Evolutionary conservation across 2,888 invertebrate genomes (phyloP).

Genomic region (Abscondita cerata): DNA sequence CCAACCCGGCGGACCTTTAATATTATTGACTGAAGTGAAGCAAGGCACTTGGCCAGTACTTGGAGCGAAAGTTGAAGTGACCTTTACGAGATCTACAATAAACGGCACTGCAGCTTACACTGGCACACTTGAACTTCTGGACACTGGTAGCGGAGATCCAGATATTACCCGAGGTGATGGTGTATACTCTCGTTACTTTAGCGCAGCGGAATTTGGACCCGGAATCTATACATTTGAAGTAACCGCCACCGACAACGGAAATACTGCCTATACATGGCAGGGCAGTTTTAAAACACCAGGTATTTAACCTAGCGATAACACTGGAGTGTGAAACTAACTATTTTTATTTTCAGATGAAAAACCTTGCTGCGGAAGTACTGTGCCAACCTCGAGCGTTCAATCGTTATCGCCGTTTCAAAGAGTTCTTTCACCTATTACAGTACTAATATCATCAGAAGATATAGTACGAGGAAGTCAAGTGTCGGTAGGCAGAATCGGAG

Average conservation of each 20-base stretch:
- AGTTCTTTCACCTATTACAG: slow-evolving; percentile 59
- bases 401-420: slow-evolving; percentile 63
- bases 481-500: slow-evolving; percentile 63
- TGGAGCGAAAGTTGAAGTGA: slow-evolving; percentile 65
- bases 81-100: slow-evolving; percentile 54
- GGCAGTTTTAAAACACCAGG: slow-evolving; percentile 49
- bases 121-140: slow-evolving; percentile 61
- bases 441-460: slow-evolving; percentile 57
- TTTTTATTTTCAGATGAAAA: slow-evolving; percentile 47
- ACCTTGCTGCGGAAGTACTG: slow-evolving; percentile 63
- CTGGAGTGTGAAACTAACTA: not conserved
- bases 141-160: slow-evolving; percentile 69
- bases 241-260: slow-evolving; percentile 62
- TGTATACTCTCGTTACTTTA: slow-evolving; percentile 69
- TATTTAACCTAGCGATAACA: slow-evolving; percentile 36
- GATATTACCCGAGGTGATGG: slow-evolving; percentile 71
- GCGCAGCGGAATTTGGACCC: slow-evolving; percentile 58
- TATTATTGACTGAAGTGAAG: slow-evolving; percentile 64
- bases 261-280: slow-evolving; percentile 62
- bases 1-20: slow-evolving; percentile 57
- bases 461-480: slow-evolving; percentile 49
- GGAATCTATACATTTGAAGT: slow-evolving; percentile 63
- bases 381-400: slow-evolving; percentile 59
- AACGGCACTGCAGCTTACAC: slow-evolving; percentile 53
- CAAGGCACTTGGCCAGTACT: slow-evolving; percentile 64